Evolutionary conservation across 2,113 vertebrate species (phyloP).

Genomic region (Pterocles burchelli): DNA sequence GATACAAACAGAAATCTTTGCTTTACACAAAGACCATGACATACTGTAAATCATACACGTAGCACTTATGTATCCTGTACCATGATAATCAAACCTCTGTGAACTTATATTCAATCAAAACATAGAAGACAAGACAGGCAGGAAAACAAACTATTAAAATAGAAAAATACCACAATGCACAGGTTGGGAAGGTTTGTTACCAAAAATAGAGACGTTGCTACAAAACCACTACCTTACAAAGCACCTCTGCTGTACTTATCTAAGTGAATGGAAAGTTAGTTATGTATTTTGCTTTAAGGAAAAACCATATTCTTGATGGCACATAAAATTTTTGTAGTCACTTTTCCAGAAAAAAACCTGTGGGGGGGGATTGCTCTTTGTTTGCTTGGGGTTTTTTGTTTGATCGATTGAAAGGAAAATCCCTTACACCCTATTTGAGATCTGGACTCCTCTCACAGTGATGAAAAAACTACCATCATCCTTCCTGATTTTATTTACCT

Average conservation of each 20-base stretch:
- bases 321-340: neutral
- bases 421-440: neutral
- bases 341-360: neutral
- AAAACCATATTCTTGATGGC: neutral
- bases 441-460: neutral
- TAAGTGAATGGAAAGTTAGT: neutral
- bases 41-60: neutral
- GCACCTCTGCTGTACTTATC: neutral
- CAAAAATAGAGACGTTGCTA: neutral
- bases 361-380: accelerated
- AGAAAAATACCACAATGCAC: neutral
- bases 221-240: neutral
- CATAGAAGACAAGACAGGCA: neutral
- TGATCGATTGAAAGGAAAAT: neutral
- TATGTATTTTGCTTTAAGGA: neutral
- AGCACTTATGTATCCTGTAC: neutral
- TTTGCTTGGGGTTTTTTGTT: neutral
- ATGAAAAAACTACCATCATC: neutral
- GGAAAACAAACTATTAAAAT: neutral
- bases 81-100: neutral
- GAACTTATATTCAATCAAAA: neutral
- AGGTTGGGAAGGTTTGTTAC: neutral
- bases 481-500: neutral
- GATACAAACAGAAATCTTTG: neutral
- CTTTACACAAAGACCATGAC: neutral